These are phyloP conservation scores for Menidia menidia DNA, from an alignment of 2,797 vertebrate species.

Conservation along the genomic window DNA sequence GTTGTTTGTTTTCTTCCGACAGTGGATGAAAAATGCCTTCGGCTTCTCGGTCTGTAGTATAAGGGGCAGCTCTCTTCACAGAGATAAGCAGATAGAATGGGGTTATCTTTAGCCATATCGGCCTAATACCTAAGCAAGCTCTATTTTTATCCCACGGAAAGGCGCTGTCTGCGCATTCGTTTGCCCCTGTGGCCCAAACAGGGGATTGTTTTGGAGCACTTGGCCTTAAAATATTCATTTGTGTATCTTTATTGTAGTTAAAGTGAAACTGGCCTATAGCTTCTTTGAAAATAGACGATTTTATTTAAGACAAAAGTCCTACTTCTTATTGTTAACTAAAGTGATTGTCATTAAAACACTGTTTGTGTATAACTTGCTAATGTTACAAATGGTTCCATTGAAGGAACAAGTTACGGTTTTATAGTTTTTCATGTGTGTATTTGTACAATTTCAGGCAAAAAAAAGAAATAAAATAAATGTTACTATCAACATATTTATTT, in stretches of 20 bases:
- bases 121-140: slow-evolving; percentile 78
- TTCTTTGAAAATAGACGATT: neutral
- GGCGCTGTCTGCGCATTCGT: slow-evolving; percentile 41
- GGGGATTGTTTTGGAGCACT: slow-evolving; percentile 13
- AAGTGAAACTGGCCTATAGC: slow-evolving; percentile 2
- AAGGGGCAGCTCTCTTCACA: slow-evolving; percentile 33
- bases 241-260: neutral
- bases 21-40: slow-evolving; percentile 14
- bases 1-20: neutral
- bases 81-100: slow-evolving; percentile 81
- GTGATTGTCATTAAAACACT: neutral
- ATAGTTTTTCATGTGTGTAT: neutral
- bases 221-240: slow-evolving; percentile 1
- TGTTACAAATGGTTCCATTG: neutral
- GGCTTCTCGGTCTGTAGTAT: slow-evolving; percentile 28
- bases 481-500: too few relatives aligned
- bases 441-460: too few relatives aligned
- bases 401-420: too few relatives aligned
- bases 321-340: neutral
- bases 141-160: slow-evolving; percentile 70
- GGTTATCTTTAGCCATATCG: slow-evolving; percentile 80
- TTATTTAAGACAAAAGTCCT: neutral
- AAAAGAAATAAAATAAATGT: too few relatives aligned
- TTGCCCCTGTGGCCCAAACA: slow-evolving; percentile 32
- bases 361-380: neutral